phyloP scores from a whole-genome alignment of 2,797 vertebrate species.

The Chlorospingus semifuscus region DNA sequence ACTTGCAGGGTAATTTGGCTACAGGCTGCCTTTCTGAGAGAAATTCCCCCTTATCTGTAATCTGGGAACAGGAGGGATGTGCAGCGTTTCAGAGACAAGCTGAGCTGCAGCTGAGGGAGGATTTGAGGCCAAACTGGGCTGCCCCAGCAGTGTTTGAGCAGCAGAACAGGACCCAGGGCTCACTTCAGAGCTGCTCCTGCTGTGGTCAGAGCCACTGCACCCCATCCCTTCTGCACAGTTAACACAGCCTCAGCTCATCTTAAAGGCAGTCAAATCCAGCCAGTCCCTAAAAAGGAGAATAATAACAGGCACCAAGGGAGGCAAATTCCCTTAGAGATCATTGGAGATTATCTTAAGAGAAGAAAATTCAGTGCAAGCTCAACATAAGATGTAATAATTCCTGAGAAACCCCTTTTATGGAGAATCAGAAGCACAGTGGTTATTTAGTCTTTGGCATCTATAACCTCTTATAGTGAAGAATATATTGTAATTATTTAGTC shows the following conservation, averaged over 20 bases:
- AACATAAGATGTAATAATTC: constrained; percentile 1
- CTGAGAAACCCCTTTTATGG: not conserved
- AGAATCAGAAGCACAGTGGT: not conserved
- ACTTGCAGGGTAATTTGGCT: not conserved
- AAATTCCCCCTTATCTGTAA: not conserved
- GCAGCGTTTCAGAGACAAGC: not conserved
- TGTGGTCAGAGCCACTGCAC: fast-evolving
- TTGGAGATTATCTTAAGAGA: constrained; percentile 1
- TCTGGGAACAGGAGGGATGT: not conserved
- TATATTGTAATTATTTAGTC: constrained; percentile 59
- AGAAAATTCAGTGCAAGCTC: not conserved
- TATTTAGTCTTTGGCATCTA: constrained; percentile 30
- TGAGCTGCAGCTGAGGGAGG: not conserved
- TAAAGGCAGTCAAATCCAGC: constrained; percentile 17
- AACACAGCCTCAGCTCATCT: not conserved
- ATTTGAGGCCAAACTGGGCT: not conserved
- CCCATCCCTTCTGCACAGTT: not conserved
- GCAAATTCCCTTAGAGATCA: constrained; percentile 31
- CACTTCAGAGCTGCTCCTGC: not conserved
- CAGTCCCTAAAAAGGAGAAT: constrained; percentile 9
- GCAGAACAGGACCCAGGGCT: not conserved
- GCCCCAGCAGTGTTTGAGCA: not conserved
- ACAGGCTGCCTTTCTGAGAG: not conserved
- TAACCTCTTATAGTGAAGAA: constrained; percentile 42
- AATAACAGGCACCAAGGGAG: constrained; percentile 16